Conservation (phyloP, 2,888 invertebrate genomes). For the Brassicogethes aeneus region DNA sequence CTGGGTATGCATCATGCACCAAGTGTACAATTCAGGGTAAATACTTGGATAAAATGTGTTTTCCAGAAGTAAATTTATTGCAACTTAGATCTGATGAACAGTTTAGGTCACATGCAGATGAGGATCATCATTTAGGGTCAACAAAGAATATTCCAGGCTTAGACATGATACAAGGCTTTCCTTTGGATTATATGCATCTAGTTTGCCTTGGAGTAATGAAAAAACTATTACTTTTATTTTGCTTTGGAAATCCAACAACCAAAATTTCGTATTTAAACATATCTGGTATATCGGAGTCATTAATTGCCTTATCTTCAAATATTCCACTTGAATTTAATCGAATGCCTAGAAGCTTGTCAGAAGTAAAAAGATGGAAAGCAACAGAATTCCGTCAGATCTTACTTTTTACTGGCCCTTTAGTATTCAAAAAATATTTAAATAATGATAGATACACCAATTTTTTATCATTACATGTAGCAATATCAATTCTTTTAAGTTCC, state of each 20-base stretch:
- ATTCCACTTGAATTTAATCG: neutral
- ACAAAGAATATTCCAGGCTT: neutral
- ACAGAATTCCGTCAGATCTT: too few species aligned
- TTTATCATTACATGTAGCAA: slow-evolving; percentile 1
- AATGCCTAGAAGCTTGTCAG: too few species aligned
- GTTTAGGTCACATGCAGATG: too few species aligned
- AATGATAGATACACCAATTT: neutral
- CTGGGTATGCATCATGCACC: too few species aligned
- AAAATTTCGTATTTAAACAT: neutral
- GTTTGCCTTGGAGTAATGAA: too few species aligned
- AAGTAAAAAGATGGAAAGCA: too few species aligned
- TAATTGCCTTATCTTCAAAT: neutral
- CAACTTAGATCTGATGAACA: too few species aligned
- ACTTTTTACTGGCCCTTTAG: neutral
- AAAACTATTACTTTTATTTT: neutral
- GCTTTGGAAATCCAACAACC: neutral
- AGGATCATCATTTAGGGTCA: neutral
- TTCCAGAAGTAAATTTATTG: too few species aligned
- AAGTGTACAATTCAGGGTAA: too few species aligned
- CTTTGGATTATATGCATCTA: neutral
- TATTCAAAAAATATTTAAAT: neutral
- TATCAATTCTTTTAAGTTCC: neutral
- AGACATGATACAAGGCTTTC: neutral
- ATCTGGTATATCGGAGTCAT: neutral
- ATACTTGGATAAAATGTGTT: too few species aligned